Conservation (phyloP, 2,888 invertebrate genomes). For the Tiphia femorata region DNA sequence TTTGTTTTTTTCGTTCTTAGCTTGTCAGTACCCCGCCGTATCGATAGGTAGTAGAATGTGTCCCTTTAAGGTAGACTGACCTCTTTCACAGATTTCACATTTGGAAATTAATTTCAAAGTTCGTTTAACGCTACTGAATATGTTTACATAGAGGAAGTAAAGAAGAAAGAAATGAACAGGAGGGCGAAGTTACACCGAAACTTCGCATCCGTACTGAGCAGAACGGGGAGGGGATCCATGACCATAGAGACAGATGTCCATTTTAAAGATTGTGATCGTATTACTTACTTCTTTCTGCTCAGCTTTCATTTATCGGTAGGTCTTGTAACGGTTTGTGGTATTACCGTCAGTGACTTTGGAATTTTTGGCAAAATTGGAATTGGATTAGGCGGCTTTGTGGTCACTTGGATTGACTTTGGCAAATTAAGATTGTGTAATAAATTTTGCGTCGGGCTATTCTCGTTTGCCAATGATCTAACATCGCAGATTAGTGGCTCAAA, state of each 20-base stretch:
- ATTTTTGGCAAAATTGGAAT: conserved; percentile 79
- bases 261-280: not conserved
- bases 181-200: too few species aligned
- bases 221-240: not conserved
- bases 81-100: too few species aligned
- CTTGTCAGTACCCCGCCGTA: too few species aligned
- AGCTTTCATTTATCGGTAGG: conserved; percentile 52
- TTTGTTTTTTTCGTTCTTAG: too few species aligned
- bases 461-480: conserved; percentile 60
- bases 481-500: conserved; percentile 68
- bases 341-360: conserved; percentile 85
- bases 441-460: conserved; percentile 63
- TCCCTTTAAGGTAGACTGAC: too few species aligned
- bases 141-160: too few species aligned
- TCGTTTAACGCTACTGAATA: too few species aligned
- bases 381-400: conserved; percentile 60
- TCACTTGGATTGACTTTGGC: conserved; percentile 66
- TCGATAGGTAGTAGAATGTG: too few species aligned
- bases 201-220: too few species aligned
- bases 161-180: too few species aligned
- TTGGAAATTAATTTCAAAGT: too few species aligned
- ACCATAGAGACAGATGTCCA: not conserved
- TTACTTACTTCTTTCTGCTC: conserved; percentile 35
- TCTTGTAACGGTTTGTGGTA: conserved; percentile 75
- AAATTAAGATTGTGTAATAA: conserved; percentile 62